Conservation (phyloP, 2,888 invertebrate genomes). For the Halictus quadricinctus region DNA sequence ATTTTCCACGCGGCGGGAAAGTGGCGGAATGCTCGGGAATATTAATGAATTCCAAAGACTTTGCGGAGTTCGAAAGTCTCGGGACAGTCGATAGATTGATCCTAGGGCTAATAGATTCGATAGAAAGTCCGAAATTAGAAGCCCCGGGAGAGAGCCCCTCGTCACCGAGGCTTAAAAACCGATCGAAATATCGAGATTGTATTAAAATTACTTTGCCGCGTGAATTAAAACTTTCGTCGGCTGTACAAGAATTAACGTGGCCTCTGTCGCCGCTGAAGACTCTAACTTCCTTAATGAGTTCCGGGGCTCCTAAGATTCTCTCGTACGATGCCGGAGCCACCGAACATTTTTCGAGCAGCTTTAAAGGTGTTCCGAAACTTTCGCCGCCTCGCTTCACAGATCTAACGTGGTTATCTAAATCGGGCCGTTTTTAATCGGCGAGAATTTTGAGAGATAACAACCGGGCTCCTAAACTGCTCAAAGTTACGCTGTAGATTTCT, state of each 20-base stretch:
- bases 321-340: not conserved
- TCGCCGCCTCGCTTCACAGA: not conserved
- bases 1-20: not conserved
- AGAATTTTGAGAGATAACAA: not conserved
- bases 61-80: not conserved
- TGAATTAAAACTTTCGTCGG: not conserved
- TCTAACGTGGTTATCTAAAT: not conserved
- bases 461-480: not conserved
- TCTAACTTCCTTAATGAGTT: slow-evolving; percentile 9
- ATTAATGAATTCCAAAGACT: slow-evolving; percentile 2
- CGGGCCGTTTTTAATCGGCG: not conserved
- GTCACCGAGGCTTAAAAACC: not conserved
- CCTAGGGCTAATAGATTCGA: slow-evolving; percentile 1
- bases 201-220: slow-evolving; percentile 11
- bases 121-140: not conserved
- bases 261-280: not conserved
- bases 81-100: not conserved
- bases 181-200: slow-evolving; percentile 8
- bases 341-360: not conserved
- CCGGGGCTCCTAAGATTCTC: not conserved
- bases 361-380: not conserved
- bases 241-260: not conserved
- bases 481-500: too few relatives aligned
- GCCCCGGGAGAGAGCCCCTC: not conserved
- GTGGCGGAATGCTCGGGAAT: not conserved